These are phyloP conservation scores for Acyrthosiphon pisum DNA, from an alignment of 1,140 invertebrate species.

Conservation along the genomic window DNA sequence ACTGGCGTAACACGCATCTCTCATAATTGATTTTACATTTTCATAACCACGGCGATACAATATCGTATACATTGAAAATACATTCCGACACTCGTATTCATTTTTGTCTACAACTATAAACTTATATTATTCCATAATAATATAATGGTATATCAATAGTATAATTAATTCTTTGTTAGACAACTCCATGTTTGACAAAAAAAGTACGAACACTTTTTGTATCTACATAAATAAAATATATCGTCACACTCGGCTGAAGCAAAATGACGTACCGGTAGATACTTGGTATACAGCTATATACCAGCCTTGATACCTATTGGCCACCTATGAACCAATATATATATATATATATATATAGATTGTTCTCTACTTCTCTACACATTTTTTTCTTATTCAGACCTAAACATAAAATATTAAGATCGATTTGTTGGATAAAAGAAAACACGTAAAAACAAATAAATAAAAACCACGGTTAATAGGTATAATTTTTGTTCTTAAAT, in stretches of 20 bases:
- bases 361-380: neutral
- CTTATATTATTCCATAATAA: neutral
- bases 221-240: neutral
- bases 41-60: neutral
- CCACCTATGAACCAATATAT: too few relatives aligned
- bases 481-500: constrained; percentile 57
- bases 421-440: neutral
- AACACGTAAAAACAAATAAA: constrained; percentile 22
- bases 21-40: neutral
- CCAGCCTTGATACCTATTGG: neutral
- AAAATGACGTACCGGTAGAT: neutral
- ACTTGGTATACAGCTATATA: neutral
- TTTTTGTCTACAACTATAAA: neutral
- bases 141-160: neutral
- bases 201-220: neutral
- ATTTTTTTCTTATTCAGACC: neutral
- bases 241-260: too few relatives aligned
- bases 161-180: neutral
- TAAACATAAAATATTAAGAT: neutral
- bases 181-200: neutral
- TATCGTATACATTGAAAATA: neutral
- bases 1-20: neutral
- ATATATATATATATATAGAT: too few relatives aligned
- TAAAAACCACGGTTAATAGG: constrained; percentile 55
- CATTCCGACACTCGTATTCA: neutral